These are phyloP conservation scores for Ancistrus triradiatus DNA, from an alignment of 2,113 vertebrate species.

Conservation along the genomic window DNA sequence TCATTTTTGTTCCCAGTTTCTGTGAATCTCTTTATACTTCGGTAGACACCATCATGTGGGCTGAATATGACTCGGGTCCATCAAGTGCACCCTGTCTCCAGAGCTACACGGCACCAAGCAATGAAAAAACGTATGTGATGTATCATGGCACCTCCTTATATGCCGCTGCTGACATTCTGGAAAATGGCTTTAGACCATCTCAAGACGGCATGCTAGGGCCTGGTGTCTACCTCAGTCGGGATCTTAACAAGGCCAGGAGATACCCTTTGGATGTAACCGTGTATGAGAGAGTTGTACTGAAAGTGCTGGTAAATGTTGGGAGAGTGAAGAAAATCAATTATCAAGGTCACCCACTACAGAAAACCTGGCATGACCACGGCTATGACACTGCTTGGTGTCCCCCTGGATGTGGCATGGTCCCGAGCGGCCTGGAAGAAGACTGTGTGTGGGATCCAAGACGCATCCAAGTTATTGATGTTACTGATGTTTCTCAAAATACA, in stretches of 20 bases:
- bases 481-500: too few relatives aligned
- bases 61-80: constrained; percentile 20
- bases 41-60: constrained; percentile 23
- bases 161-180: neutral
- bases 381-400: constrained; percentile 41
- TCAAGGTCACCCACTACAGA: constrained; percentile 26
- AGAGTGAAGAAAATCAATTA: constrained; percentile 24
- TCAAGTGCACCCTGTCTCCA: neutral
- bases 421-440: constrained; percentile 36
- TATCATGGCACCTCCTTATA: constrained; percentile 41
- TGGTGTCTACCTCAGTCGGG: constrained; percentile 50
- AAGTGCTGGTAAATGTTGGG: constrained; percentile 22
- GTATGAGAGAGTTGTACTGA: constrained; percentile 16
- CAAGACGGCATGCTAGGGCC: constrained; percentile 42
- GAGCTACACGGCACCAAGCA: neutral
- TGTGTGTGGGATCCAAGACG: constrained; percentile 39
- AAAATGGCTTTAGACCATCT: constrained; percentile 14
- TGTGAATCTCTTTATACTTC: neutral
- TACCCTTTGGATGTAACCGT: constrained; percentile 18
- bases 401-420: constrained; percentile 26
- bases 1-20: neutral
- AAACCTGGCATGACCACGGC: constrained; percentile 17
- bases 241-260: constrained; percentile 41
- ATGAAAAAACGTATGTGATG: constrained; percentile 38
- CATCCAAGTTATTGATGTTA: constrained; percentile 2